Conservation (phyloP, 2,888 invertebrate species). For the Eilema griseolum region DNA sequence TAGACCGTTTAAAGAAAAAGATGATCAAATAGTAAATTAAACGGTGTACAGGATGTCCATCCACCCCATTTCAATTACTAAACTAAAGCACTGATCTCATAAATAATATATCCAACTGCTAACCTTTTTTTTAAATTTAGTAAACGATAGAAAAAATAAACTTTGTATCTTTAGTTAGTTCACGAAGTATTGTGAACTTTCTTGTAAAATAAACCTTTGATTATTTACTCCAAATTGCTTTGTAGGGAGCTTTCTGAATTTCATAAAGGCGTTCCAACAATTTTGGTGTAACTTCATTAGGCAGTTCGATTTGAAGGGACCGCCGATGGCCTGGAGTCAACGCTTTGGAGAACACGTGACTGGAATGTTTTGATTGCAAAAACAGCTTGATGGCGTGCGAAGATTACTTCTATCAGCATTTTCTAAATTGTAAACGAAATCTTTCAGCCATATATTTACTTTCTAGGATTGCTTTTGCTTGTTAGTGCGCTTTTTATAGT, state of each 20-base stretch:
- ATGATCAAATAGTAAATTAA: conserved; percentile 8
- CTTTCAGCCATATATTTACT: background rate
- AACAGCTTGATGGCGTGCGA: conserved; percentile 45
- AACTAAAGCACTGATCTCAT: too few relatives aligned
- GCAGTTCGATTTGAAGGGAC: conserved; percentile 57
- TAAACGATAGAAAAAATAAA: too few relatives aligned
- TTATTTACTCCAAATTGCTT: background rate
- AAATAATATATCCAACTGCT: too few relatives aligned
- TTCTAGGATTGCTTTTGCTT: conserved; percentile 23
- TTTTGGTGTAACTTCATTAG: conserved; percentile 65
- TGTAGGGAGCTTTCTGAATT: conserved; percentile 38
- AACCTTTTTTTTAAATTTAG: too few relatives aligned
- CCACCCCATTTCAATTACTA: too few relatives aligned
- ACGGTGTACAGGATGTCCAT: too few relatives aligned
- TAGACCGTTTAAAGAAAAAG: background rate
- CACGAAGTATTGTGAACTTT: too few relatives aligned
- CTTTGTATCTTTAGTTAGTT: too few relatives aligned
- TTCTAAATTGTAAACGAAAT: conserved; percentile 34
- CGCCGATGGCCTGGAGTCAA: conserved; percentile 57
- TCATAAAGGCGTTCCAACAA: conserved; percentile 45
- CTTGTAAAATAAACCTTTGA: background rate
- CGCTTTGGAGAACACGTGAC: conserved; percentile 61
- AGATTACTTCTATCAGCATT: conserved; percentile 50
- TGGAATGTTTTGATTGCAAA: conserved; percentile 55
- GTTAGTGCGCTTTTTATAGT: conserved; percentile 12